Percentiles rank a stretch among this genome's conserved stretches.
phyloP scores from a whole-genome alignment of 2,888 invertebrate genomes.

The Thymelicus sylvestris region DNA sequence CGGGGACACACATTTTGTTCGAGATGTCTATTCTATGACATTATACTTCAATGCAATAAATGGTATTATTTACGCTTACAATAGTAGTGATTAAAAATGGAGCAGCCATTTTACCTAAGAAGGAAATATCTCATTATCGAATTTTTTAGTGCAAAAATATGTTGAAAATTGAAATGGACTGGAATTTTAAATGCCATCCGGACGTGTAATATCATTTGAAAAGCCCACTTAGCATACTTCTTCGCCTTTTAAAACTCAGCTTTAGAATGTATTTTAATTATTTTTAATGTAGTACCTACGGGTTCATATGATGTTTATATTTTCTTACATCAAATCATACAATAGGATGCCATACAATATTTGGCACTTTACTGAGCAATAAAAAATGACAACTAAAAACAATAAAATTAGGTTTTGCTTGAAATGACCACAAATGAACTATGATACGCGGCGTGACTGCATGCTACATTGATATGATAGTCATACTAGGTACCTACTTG shows the following conservation, averaged over 20 bases:
- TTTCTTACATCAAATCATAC: not conserved
- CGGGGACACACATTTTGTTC: too few species aligned
- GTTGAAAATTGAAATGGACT: not conserved
- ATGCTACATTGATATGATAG: too few species aligned
- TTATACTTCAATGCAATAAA: too few species aligned
- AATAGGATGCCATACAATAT: not conserved
- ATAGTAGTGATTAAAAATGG: not conserved
- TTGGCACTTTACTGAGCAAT: not conserved
- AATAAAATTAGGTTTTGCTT: not conserved
- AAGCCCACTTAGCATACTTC: too few species aligned
- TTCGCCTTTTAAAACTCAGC: too few species aligned
- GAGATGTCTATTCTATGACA: too few species aligned
- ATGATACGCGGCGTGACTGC: too few species aligned
- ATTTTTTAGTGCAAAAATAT: not conserved
- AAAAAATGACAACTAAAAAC: not conserved
- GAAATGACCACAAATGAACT: not conserved
- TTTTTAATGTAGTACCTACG: too few species aligned
- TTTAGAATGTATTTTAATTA: too few species aligned
- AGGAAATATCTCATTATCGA: not conserved
- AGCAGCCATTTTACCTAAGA: slow-evolving; percentile 3
- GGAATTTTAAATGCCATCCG: not conserved
- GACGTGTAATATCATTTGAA: not conserved
- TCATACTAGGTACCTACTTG: too few species aligned
- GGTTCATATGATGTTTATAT: too few species aligned
- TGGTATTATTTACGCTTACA: not conserved